These are phyloP conservation scores for Myiozetetes cayanensis DNA, from an alignment of 2,113 vertebrate genomes.

Conservation along the genomic window DNA sequence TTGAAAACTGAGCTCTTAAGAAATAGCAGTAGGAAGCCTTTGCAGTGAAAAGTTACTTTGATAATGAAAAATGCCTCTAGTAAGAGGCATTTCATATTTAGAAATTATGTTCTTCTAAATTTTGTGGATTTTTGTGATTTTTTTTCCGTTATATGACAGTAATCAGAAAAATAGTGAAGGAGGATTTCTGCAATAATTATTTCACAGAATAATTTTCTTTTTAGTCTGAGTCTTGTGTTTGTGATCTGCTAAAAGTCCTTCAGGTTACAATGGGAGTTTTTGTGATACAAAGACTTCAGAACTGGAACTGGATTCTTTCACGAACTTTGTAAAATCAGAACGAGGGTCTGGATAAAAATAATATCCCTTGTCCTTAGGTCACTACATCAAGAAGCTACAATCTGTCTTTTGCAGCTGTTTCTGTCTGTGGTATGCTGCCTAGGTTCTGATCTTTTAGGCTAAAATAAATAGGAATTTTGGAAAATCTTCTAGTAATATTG, in stretches of 20 bases:
- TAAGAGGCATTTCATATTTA: not conserved
- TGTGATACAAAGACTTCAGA: not conserved
- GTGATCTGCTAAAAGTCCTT: not conserved
- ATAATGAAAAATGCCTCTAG: not conserved
- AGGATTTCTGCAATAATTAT: not conserved
- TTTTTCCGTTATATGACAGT: not conserved
- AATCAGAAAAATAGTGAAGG: not conserved
- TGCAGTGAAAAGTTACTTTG: not conserved
- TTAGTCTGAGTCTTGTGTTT: not conserved
- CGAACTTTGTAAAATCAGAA: not conserved
- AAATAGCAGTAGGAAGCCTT: not conserved
- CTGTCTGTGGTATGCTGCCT: not conserved
- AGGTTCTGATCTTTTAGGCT: not conserved
- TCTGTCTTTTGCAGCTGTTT: not conserved
- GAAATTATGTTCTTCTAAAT: not conserved
- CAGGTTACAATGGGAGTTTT: not conserved
- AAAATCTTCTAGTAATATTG: not conserved
- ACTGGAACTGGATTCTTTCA: not conserved
- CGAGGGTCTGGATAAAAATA: not conserved
- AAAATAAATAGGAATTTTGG: not conserved
- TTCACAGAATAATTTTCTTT: not conserved
- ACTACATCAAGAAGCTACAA: not conserved
- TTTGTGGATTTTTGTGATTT: not conserved
- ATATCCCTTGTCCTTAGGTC: not conserved
- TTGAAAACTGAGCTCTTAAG: not conserved